Percentiles rank a stretch among this genome's conserved stretches.
phyloP scores from a whole-genome alignment of 2,888 invertebrate genomes.

The Liposcelis brunnea region DNA sequence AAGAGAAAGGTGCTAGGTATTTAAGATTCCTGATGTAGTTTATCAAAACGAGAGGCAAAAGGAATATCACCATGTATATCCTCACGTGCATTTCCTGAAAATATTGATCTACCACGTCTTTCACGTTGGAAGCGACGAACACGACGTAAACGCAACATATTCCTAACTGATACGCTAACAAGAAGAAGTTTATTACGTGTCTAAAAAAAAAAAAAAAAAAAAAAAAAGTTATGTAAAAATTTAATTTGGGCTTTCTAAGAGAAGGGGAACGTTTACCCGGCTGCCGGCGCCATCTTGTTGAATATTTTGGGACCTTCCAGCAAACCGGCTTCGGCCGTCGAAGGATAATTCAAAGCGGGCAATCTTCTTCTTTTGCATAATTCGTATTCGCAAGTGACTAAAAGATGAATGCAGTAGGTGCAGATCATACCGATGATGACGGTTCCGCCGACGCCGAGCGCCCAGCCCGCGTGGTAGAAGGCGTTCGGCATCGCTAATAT shows the following conservation, averaged over 20 bases:
- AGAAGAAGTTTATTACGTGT: slow-evolving; percentile 51
- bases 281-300: slow-evolving; percentile 41
- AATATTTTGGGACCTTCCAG: slow-evolving; percentile 54
- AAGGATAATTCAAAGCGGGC: slow-evolving; percentile 59
- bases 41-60: slow-evolving; percentile 44
- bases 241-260: no score
- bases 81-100: slow-evolving; percentile 26
- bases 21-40: slow-evolving; percentile 74
- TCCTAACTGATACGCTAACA: slow-evolving; percentile 81
- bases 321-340: slow-evolving; percentile 60
- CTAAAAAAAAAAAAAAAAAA: slow-evolving; percentile 29
- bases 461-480: slow-evolving; percentile 68
- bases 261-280: slow-evolving; percentile 42
- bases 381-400: slow-evolving; percentile 48
- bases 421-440: slow-evolving; percentile 59
- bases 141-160: slow-evolving; percentile 94
- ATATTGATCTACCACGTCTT: slow-evolving; percentile 34
- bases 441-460: slow-evolving; percentile 58
- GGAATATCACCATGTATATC: slow-evolving; percentile 21
- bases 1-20: slow-evolving; percentile 75
- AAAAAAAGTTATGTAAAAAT: not conserved
- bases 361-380: slow-evolving; percentile 28
- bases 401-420: slow-evolving; percentile 79
- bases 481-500: slow-evolving; percentile 88
- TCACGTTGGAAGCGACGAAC: slow-evolving; percentile 78